Conservation (phyloP, 2,888 invertebrate genomes). For the Bhutanitis thaidina region DNA sequence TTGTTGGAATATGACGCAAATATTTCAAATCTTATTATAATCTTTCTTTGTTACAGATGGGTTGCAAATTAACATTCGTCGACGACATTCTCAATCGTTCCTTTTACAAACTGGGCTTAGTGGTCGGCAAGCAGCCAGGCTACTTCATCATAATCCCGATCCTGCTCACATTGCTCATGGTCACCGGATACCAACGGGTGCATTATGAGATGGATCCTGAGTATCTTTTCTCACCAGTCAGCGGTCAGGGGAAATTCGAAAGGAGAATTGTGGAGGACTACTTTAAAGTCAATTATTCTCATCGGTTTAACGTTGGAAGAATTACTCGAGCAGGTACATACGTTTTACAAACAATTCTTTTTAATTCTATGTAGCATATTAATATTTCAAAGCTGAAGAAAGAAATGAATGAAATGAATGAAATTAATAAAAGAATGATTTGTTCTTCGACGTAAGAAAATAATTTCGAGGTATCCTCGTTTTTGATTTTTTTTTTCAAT, state of each 20-base stretch:
- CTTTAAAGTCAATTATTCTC: conserved; percentile 94
- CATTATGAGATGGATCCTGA: conserved; percentile 96
- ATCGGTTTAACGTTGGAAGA: conserved; percentile 90
- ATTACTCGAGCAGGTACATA: conserved; percentile 90
- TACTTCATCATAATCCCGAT: conserved; percentile 94
- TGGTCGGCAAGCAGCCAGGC: conserved; percentile 90
- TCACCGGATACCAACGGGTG: conserved; percentile 92
- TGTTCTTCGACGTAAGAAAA: no score
- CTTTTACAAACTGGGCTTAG: conserved; percentile 89
- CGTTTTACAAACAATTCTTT: conserved; percentile 20
- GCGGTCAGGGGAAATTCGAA: conserved; percentile 91
- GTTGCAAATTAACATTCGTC: conserved; percentile 85
- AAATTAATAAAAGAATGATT: no score
- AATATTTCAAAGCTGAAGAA: no score
- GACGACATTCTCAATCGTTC: conserved; percentile 89
- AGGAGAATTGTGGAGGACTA: conserved; percentile 89
- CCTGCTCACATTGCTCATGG: conserved; percentile 87
- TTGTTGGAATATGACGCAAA: no score
- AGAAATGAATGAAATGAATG: no score
- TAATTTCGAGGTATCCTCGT: no score
- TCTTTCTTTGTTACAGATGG: conserved; percentile 81
- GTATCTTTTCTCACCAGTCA: conserved; percentile 93
- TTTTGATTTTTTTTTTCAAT: no score
- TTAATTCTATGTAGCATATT: no score
- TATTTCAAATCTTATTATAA: no score